These are phyloP conservation scores for Drosophila kuntzei DNA, from an alignment of 2,888 invertebrate genomes.

Conservation along the genomic window DNA sequence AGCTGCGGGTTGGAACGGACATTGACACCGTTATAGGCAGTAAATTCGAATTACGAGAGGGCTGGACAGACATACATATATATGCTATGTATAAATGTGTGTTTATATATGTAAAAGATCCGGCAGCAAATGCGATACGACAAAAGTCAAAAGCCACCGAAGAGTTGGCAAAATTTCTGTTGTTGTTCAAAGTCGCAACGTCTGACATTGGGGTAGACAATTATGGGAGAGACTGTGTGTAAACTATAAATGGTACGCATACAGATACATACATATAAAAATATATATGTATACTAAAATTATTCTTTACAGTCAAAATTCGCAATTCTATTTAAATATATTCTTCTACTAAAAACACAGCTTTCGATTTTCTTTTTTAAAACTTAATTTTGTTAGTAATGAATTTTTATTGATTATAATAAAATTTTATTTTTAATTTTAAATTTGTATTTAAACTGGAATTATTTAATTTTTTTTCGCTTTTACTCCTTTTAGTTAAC, in stretches of 20 bases:
- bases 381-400: too few species aligned
- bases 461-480: too few species aligned
- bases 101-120: not conserved
- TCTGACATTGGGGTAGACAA: not conserved
- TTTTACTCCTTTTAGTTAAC: too few species aligned
- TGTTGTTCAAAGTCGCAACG: not conserved
- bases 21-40: conserved; percentile 53
- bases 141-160: conserved; percentile 6
- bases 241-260: not conserved
- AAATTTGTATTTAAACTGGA: too few species aligned
- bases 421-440: too few species aligned
- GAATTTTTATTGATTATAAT: too few species aligned
- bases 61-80: conserved; percentile 1
- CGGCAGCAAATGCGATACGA: conserved; percentile 1
- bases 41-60: conserved; percentile 49
- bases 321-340: too few species aligned
- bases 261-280: not conserved
- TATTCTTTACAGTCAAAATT: not conserved
- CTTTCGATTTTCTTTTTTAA: too few species aligned
- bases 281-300: not conserved
- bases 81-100: conserved; percentile 4
- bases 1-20: conserved; percentile 15
- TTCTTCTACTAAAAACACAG: too few species aligned
- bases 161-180: not conserved
- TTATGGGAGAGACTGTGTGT: not conserved